A percentile compares a stretch with the other conserved stretches of the same genome.
Conservation (phyloP, 2,888 invertebrate species). For the Nemapogon koenigi region DNA sequence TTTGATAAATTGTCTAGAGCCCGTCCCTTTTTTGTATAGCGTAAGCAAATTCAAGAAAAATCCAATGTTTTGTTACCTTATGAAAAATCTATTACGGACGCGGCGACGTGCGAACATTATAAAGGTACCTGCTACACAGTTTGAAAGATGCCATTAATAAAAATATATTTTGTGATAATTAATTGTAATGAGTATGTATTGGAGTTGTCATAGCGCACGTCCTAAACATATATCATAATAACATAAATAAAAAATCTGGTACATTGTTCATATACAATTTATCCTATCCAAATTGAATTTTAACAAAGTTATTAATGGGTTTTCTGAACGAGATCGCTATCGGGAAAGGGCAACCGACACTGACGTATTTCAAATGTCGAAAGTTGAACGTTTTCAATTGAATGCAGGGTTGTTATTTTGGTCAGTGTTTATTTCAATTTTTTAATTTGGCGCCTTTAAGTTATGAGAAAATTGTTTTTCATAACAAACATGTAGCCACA, state of each 20-base stretch:
- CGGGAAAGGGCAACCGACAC: slow-evolving; percentile 9
- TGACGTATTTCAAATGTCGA: slow-evolving; percentile 7
- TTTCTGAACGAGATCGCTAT: slow-evolving; percentile 9
- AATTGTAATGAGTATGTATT: no score
- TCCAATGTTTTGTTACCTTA: slow-evolving; percentile 1
- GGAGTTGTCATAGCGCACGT: no score
- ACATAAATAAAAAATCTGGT: neutral
- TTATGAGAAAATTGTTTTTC: no score
- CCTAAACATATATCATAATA: no score
- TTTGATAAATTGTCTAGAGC: slow-evolving; percentile 29
- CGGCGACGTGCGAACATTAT: no score
- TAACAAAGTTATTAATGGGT: slow-evolving; percentile 10
- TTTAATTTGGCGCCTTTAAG: no score
- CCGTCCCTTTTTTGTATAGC: slow-evolving; percentile 11
- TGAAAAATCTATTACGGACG: slow-evolving; percentile 2
- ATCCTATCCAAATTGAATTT: slow-evolving; percentile 7
- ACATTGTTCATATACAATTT: slow-evolving; percentile 7
- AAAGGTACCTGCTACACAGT: no score
- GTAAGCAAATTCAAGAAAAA: slow-evolving; percentile 8
- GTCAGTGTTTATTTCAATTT: no score
- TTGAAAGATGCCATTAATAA: no score
- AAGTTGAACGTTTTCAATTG: slow-evolving; percentile 7
- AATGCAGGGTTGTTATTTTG: slow-evolving; percentile 8
- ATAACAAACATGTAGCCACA: no score
- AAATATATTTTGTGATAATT: no score